These are phyloP conservation scores for Halocynthia aurantium DNA, from an alignment of 23 tunicate species.

Conservation along the genomic window DNA sequence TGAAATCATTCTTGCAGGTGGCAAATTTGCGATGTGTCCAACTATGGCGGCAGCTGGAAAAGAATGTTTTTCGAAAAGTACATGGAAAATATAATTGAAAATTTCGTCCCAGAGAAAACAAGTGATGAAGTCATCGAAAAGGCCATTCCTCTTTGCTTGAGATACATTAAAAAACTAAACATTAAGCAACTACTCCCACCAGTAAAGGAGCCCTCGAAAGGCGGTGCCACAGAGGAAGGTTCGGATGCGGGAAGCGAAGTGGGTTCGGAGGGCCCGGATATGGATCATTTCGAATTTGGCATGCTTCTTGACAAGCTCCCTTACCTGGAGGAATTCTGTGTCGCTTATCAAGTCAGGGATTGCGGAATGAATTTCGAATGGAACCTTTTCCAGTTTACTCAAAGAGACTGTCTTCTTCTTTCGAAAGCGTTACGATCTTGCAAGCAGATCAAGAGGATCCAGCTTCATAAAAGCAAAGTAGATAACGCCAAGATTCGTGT, in stretches of 20 bases:
- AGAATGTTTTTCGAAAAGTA: slow-evolving; percentile 85
- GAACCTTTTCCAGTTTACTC: slow-evolving; percentile 84
- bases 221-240: slow-evolving; percentile 27
- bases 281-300: slow-evolving; percentile 90
- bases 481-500: slow-evolving; percentile 75
- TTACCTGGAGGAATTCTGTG: slow-evolving; percentile 65
- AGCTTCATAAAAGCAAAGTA: slow-evolving; percentile 73
- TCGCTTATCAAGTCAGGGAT: slow-evolving; percentile 66
- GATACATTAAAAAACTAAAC: slow-evolving; percentile 55
- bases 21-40: slow-evolving; percentile 70
- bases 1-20: slow-evolving; percentile 31
- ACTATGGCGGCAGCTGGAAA: slow-evolving; percentile 88
- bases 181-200: slow-evolving; percentile 89
- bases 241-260: slow-evolving; percentile 72
- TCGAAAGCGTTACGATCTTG: slow-evolving; percentile 56
- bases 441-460: slow-evolving; percentile 38
- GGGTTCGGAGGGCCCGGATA: slow-evolving; percentile 64
- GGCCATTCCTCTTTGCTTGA: slow-evolving; percentile 55
- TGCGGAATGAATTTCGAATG: slow-evolving; percentile 99
- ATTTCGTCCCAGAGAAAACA: slow-evolving; percentile 81
- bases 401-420: slow-evolving; percentile 76
- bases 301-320: slow-evolving; percentile 42
- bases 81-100: slow-evolving; percentile 71
- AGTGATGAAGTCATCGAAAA: slow-evolving; percentile 37
- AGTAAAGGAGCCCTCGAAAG: slow-evolving; percentile 39